phyloP scores from a whole-genome alignment of 2,888 invertebrate species.

The Torymus tubicola region DNA sequence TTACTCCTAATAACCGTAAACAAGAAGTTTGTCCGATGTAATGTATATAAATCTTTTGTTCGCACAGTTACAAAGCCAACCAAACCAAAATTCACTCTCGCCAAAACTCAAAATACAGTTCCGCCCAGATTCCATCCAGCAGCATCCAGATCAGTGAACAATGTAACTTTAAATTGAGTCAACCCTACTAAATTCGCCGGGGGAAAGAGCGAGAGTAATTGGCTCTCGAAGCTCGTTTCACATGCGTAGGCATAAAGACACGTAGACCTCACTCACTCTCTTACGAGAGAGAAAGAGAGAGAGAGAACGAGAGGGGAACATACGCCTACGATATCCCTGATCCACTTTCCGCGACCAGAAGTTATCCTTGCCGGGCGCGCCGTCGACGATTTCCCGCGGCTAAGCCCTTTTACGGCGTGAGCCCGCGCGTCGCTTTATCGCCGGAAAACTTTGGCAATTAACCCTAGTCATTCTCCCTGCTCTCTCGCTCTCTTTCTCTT shows the following conservation, averaged over 20 bases:
- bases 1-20: too few relatives aligned
- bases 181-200: too few relatives aligned
- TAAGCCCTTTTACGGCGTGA: too few relatives aligned
- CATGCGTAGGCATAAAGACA: constrained; percentile 36
- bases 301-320: neutral
- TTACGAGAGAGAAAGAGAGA: neutral
- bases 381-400: too few relatives aligned
- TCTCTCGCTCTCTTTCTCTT: neutral
- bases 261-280: neutral
- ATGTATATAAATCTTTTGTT: too few relatives aligned
- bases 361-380: too few relatives aligned
- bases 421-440: neutral
- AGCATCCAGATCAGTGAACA: neutral
- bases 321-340: neutral
- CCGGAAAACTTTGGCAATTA: constrained; percentile 32
- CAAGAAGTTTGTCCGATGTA: too few relatives aligned
- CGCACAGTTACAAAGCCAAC: too few relatives aligned
- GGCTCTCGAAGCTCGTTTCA: constrained; percentile 8
- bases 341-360: too few relatives aligned
- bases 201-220: neutral
- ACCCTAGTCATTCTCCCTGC: neutral
- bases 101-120: too few relatives aligned
- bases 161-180: constrained; percentile 31
- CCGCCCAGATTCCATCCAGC: too few relatives aligned
- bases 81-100: too few relatives aligned